These are phyloP conservation scores for Ceramica pisi DNA, from an alignment of 2,888 invertebrate genomes.

Conservation along the genomic window DNA sequence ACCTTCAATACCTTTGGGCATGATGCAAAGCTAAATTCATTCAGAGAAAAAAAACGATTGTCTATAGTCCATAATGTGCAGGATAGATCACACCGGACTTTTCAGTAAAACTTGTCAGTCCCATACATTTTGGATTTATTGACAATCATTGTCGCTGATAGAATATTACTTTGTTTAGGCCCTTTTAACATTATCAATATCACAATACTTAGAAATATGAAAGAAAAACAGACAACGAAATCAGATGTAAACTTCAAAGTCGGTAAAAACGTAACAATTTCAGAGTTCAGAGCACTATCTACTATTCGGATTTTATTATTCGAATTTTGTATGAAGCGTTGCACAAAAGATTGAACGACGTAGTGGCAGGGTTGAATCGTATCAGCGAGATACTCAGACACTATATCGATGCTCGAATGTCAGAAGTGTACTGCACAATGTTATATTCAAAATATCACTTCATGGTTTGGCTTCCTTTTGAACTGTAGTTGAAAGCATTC, in stretches of 20 bases:
- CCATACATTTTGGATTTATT: background rate
- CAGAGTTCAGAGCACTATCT: slow-evolving; percentile 18
- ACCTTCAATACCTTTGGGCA: background rate
- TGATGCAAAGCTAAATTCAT: background rate
- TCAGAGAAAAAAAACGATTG: background rate
- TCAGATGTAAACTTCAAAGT: background rate
- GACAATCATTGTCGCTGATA: no score
- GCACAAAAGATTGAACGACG: slow-evolving; percentile 47
- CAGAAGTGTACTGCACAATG: slow-evolving; percentile 7
- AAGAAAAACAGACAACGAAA: background rate
- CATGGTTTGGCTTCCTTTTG: background rate
- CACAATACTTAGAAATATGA: no score
- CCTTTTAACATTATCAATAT: no score
- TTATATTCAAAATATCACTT: slow-evolving; percentile 36
- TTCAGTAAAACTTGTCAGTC: background rate
- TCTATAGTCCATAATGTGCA: background rate
- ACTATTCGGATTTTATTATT: slow-evolving; percentile 22
- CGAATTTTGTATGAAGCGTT: slow-evolving; percentile 25
- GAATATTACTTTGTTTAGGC: background rate
- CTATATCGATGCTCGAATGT: slow-evolving; percentile 25
- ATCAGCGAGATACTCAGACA: slow-evolving; percentile 27
- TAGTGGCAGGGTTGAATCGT: slow-evolving; percentile 37
- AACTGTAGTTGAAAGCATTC: background rate
- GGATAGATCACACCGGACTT: background rate
- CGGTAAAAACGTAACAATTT: slow-evolving; percentile 3